phyloP scores from a whole-genome alignment of 2,888 invertebrate genomes.

The Campoletis raptor region DNA sequence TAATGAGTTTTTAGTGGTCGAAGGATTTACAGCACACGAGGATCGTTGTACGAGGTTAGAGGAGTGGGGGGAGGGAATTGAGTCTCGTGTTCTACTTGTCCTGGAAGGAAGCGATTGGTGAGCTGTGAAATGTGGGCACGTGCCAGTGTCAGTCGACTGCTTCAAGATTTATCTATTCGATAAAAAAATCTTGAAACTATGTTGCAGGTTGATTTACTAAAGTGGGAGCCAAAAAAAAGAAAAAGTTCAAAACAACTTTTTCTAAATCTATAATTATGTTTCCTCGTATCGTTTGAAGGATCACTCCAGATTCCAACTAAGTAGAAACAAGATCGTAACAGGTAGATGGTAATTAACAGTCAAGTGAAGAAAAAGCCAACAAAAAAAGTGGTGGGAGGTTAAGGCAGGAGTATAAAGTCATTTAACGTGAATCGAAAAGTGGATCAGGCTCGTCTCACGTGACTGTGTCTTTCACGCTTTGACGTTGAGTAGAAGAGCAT shows the following conservation, averaged over 20 bases:
- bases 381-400: neutral
- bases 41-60: neutral
- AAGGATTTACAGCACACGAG: neutral
- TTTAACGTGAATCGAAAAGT: slow-evolving; percentile 43
- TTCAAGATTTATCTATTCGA: neutral
- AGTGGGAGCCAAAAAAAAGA: neutral
- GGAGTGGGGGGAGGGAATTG: neutral
- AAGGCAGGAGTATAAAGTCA: slow-evolving; percentile 11
- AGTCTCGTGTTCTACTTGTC: slow-evolving; percentile 20
- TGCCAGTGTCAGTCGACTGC: neutral
- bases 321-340: neutral
- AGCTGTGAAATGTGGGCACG: neutral
- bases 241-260: neutral
- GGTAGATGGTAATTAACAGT: slow-evolving; percentile 25
- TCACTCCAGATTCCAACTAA: neutral
- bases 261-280: neutral
- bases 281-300: neutral
- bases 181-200: neutral
- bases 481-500: neutral
- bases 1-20: slow-evolving; percentile 10
- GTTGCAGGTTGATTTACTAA: neutral
- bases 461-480: slow-evolving; percentile 21
- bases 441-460: slow-evolving; percentile 33
- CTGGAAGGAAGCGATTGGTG: neutral
- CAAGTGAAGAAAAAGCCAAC: neutral